These are phyloP conservation scores for Hozukius guyotensis DNA, from an alignment of 2,797 vertebrate species.

Conservation along the genomic window DNA sequence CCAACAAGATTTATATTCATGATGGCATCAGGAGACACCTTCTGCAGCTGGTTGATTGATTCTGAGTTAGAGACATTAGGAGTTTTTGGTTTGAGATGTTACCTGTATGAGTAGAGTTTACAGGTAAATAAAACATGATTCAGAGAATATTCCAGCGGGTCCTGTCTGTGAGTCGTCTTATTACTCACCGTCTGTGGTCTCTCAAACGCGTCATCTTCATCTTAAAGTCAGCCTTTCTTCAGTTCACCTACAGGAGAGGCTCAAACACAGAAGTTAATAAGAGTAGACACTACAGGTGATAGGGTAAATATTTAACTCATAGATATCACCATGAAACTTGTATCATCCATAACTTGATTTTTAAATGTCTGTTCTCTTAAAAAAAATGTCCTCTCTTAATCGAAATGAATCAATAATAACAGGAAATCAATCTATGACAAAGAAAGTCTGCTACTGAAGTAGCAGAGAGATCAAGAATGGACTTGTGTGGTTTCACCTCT, in stretches of 20 bases:
- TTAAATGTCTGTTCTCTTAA: not conserved
- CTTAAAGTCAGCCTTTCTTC: not conserved
- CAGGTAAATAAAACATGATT: not conserved
- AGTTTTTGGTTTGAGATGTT: not conserved
- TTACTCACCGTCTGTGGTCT: not conserved
- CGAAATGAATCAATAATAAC: not conserved
- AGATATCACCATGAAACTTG: too few species aligned
- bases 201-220: not conserved
- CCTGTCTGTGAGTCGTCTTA: not conserved
- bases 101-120: not conserved
- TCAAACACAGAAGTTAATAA: not conserved
- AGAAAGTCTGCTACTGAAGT: not conserved
- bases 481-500: constrained; percentile 20
- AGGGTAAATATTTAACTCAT: too few species aligned
- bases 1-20: too few species aligned
- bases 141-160: not conserved
- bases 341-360: not conserved
- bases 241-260: not conserved
- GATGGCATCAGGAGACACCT: too few species aligned
- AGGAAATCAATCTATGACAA: not conserved
- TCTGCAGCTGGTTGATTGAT: too few species aligned
- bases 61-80: too few species aligned
- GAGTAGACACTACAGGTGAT: rapidly evolving
- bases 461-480: constrained; percentile 13
- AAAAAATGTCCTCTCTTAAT: not conserved